phyloP scores from a whole-genome alignment of 2,797 vertebrate genomes.

The Kryptolebias ocellatus region DNA sequence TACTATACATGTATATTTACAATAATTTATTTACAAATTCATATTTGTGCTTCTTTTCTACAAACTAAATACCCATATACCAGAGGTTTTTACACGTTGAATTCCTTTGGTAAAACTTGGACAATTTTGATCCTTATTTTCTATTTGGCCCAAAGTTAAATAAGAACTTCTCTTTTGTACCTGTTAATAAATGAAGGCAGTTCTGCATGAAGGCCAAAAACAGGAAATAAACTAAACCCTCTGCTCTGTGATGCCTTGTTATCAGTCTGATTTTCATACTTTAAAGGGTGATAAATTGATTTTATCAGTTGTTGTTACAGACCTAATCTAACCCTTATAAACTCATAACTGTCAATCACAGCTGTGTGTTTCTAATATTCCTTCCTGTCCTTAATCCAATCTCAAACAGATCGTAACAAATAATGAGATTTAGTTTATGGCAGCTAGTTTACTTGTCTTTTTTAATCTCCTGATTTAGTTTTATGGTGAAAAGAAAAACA shows the following conservation, averaged over 20 bases:
- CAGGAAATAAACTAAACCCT: background rate
- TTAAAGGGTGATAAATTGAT: background rate
- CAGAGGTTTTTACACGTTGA: no score
- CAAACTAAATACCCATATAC: no score
- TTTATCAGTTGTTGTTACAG: background rate
- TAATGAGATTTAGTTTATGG: background rate
- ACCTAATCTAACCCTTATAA: background rate
- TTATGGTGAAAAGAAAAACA: background rate
- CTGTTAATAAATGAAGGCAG: background rate
- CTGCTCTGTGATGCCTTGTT: slow-evolving; percentile 5
- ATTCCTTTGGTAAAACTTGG: background rate
- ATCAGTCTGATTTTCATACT: background rate
- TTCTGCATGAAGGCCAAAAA: background rate
- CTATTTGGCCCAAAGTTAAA: background rate
- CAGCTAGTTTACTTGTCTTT: background rate
- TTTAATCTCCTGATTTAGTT: background rate
- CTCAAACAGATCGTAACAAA: background rate
- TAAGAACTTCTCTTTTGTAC: background rate
- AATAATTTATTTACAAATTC: no score
- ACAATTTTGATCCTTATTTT: background rate
- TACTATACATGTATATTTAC: no score
- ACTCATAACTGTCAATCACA: background rate
- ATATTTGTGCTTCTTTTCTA: no score
- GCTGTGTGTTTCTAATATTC: background rate
- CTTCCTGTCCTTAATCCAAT: background rate